Conservation (phyloP, 2,797 vertebrate species). For the Enteromius radiatus region DNA sequence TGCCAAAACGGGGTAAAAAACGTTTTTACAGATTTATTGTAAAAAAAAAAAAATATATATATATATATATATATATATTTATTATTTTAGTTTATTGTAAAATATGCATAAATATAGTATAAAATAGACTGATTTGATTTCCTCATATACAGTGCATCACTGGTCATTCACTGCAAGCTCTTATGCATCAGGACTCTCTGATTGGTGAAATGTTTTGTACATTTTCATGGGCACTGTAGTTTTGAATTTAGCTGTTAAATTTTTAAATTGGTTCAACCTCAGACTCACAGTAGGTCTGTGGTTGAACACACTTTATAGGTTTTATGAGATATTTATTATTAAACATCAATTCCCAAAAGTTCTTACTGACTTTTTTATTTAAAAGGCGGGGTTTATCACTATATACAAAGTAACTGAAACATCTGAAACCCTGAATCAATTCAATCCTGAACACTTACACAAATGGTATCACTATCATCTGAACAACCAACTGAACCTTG, state of each 20-base stretch:
- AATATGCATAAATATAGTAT: no score
- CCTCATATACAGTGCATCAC: background rate
- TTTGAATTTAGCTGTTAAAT: background rate
- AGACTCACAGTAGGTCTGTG: background rate
- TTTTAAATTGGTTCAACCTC: background rate
- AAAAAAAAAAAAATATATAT: no score
- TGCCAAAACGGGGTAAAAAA: no score
- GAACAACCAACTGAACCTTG: conserved; percentile 16
- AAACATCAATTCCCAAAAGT: no score
- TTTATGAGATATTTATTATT: background rate
- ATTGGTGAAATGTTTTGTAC: background rate
- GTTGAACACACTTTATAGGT: background rate
- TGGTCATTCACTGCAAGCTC: background rate
- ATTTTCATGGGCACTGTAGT: background rate
- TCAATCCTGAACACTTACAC: background rate
- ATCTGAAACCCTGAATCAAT: background rate
- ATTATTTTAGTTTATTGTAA: no score
- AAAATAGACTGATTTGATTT: background rate
- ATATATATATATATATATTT: no score
- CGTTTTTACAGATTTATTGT: no score
- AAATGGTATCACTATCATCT: background rate
- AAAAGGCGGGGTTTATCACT: background rate
- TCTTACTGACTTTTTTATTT: background rate
- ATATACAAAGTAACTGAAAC: background rate
- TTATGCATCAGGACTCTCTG: background rate